Evolutionary conservation across 2,113 vertebrate species (phyloP), one percentile per base, ranked within the genome.

Genomic region (Daphoenositta chrysoptera): DNA sequence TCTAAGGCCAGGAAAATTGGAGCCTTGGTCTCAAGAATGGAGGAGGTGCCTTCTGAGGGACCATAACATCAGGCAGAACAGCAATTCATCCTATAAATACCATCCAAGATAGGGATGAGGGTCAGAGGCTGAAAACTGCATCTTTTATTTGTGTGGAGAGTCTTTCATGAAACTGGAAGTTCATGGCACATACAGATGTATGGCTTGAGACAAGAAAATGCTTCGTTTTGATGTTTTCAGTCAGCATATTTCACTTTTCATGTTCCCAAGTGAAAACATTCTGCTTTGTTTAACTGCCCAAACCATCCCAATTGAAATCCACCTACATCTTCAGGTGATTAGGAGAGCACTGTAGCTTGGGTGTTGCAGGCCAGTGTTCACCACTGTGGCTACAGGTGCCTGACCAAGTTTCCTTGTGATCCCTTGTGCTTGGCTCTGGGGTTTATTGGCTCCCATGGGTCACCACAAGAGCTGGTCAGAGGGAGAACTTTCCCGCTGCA

Each of bases 371-470:
- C 5, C 0, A 5, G 0, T 16, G 18, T 16, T 70, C 39, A 19
- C n/a, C 45, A 30, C 37, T 86, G 23, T 50, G n/a, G 19, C 22
- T 90, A 13, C 3, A 7, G 48, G 16, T 66, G 63, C 33, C 22
- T 57, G 40, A 65, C 4, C 37, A 61, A 42, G 27, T 31, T 60
- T 33, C 53, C 35, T 77, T 48, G 40, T 3, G 1, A 9, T 23
- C 19, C 35, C 7, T 42, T 42, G 20, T 84, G 18, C 64, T 39
- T 66, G 23, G 23, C 26, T 45, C 20, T 73, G 37, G 15, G 16
- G 6, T 63, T 60, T 5, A 1, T 21, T 81, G 19, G 14, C 10
- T 81, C 23, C 28, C 0, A 0, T 50, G 58, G 28, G 10, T 37
- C 37, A 77, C 45, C 31, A n/a, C 17, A 69, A 65, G 63, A n/a